Evolutionary conservation across 2,113 vertebrate genomes (phyloP).

Genomic region (Charina bottae): DNA sequence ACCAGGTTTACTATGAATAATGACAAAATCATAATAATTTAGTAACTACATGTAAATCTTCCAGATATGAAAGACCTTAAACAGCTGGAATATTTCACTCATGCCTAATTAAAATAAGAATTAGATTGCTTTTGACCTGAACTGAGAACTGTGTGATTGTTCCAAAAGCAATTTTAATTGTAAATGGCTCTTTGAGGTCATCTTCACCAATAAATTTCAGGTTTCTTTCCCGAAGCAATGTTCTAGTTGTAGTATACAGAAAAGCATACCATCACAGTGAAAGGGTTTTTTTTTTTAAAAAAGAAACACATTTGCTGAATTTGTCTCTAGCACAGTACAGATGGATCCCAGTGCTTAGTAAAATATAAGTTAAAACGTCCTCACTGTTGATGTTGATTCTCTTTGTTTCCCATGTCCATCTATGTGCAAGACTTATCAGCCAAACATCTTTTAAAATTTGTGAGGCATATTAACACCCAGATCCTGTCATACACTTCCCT

Average conservation of each 20-base stretch:
- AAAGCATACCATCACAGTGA: not conserved
- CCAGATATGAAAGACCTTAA: not conserved
- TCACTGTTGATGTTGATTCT: not conserved
- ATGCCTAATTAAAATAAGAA: not conserved
- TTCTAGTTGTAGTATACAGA: slow-evolving; percentile 14
- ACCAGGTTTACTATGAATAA: not conserved
- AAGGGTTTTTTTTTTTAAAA: not conserved
- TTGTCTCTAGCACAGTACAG: not conserved
- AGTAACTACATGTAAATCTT: not conserved
- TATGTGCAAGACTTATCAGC: not conserved
- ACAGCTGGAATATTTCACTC: not conserved
- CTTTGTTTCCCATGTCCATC: not conserved
- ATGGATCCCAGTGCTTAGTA: not conserved
- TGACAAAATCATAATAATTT: not conserved
- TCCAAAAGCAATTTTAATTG: slow-evolving; percentile 12
- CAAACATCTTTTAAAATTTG: not conserved
- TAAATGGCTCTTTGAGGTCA: slow-evolving; percentile 11
- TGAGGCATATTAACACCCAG: not conserved
- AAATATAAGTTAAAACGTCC: not conserved
- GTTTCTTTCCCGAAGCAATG: not conserved
- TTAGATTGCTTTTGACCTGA: slow-evolving; percentile 9
- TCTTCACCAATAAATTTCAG: not conserved
- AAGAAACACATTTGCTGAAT: not conserved
- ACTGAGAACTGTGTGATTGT: not conserved
- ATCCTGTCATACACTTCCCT: not conserved